Base-by-base conservation (phyloP, 2,113 vertebrate genomes). In the Piaya cayana region DNA sequence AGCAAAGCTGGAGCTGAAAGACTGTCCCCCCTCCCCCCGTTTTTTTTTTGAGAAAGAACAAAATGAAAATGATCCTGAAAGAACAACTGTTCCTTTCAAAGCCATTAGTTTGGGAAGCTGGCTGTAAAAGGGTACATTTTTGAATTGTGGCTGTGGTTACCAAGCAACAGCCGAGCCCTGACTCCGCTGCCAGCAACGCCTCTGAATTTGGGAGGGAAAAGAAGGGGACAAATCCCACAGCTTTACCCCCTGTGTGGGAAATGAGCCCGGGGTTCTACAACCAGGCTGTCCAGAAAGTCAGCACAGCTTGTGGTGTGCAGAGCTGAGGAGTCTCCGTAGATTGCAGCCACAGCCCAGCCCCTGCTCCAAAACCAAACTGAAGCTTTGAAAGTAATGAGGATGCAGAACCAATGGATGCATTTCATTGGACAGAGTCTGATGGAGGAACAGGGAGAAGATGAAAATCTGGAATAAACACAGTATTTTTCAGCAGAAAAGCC, bases 31-130 rank as follows among this genome's bases (percentile, higher is more conserved):
- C 47, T 21, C 47, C 47, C 47, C 47, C 47, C 21, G 11, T 27
- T 26, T 29, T 6, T 19, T 11, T 8, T 58, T 64, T 0, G 74
- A 79, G 67, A 79, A 90, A 71, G 82, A 92, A 89, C 79, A 87
- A 92, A 95, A 94, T 75, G 88, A 84, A 93, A 95, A 92, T 3
- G 50, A 88, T 94, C 88, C 88, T 95, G 95, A 95, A 97, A 96
- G 95, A 91, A 97, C 92, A 96, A 95, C 94, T 79, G 91, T 65
- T 95, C 93, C 95, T 94, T 94, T 97, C 92, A 96, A 88, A 96
- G 87, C 60, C 92, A 77, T 89, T 94, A 56, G 67, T 92, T 96
- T 78, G 80, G 89, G 82, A 96, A 92, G 89, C 96, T 92, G 83
- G 86, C 88, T 96, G 87, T 71, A 84, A 84, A 90, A 90, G 83